These are phyloP conservation scores for Leptobrachium leishanense DNA, from an alignment of 2,113 vertebrate species.

Conservation along the genomic window DNA sequence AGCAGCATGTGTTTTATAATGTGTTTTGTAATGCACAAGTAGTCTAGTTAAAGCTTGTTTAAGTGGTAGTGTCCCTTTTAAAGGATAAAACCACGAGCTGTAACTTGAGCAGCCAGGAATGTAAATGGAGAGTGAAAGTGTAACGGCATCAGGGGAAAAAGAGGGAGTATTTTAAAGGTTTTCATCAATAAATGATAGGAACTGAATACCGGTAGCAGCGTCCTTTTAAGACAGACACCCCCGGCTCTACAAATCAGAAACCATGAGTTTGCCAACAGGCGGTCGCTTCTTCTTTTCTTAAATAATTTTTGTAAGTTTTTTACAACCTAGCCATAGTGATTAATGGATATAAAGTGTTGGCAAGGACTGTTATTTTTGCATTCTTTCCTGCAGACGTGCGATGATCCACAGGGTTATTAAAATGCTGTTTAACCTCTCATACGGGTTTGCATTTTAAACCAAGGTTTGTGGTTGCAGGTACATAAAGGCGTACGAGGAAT, in stretches of 20 bases:
- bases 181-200: constrained; percentile 44
- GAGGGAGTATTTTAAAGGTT: constrained; percentile 15
- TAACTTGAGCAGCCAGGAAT: constrained; percentile 21
- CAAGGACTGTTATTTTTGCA: too few species aligned
- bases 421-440: too few species aligned
- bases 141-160: constrained; percentile 23
- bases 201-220: constrained; percentile 27
- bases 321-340: too few species aligned
- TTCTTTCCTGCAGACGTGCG: too few species aligned
- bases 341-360: too few species aligned
- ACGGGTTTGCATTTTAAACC: too few species aligned
- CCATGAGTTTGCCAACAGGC: not conserved
- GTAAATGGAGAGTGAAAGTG: constrained; percentile 43
- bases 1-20: too few species aligned
- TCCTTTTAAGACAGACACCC: not conserved
- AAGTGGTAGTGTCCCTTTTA: too few species aligned
- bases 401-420: too few species aligned
- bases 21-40: too few species aligned
- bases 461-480: constrained; percentile 69
- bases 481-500: constrained; percentile 91
- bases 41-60: too few species aligned
- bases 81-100: constrained; percentile 1
- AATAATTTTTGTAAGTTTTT: too few species aligned
- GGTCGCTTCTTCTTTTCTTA: not conserved
- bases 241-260: not conserved